Evolutionary conservation across 1,140 invertebrate species (phyloP).

Genomic region (Dreissena rostriformis): DNA sequence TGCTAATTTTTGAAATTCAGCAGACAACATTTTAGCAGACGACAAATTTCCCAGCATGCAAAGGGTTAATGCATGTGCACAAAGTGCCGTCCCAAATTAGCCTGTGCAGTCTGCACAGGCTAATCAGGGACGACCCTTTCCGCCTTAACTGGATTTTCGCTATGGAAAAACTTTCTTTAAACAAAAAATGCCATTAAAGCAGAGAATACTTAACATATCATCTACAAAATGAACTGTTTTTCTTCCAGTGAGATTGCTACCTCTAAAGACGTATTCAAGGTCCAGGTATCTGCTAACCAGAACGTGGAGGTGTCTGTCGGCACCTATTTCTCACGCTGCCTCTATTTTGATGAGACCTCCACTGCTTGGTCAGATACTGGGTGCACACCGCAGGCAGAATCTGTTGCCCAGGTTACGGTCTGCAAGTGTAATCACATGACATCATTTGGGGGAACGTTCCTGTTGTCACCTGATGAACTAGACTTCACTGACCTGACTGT

Average conservation of each 20-base stretch:
- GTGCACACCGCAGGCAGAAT: slow-evolving; percentile 64
- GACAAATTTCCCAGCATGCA: no score
- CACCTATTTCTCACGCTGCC: slow-evolving; percentile 67
- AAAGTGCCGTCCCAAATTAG: no score
- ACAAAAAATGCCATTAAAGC: no score
- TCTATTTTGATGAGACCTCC: slow-evolving; percentile 63
- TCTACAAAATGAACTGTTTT: slow-evolving; percentile 14
- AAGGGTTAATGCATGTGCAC: no score
- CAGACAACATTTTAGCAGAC: no score
- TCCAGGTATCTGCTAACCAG: slow-evolving; percentile 58
- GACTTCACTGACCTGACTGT: slow-evolving; percentile 73
- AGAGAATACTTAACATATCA: background rate
- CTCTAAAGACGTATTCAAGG: slow-evolving; percentile 30
- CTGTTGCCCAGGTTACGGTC: slow-evolving; percentile 59
- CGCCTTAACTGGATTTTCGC: no score
- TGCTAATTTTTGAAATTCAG: no score
- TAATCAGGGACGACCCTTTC: no score
- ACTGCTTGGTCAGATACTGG: slow-evolving; percentile 66
- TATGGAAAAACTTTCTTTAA: no score
- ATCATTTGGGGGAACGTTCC: slow-evolving; percentile 73
- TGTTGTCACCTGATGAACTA: slow-evolving; percentile 70
- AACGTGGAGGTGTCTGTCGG: slow-evolving; percentile 62
- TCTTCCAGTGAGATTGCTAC: slow-evolving; percentile 44
- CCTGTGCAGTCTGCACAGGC: no score
- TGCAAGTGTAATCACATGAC: slow-evolving; percentile 76